Base-by-base conservation (phyloP, 2,888 invertebrate species). In the Ophion costatus region DNA sequence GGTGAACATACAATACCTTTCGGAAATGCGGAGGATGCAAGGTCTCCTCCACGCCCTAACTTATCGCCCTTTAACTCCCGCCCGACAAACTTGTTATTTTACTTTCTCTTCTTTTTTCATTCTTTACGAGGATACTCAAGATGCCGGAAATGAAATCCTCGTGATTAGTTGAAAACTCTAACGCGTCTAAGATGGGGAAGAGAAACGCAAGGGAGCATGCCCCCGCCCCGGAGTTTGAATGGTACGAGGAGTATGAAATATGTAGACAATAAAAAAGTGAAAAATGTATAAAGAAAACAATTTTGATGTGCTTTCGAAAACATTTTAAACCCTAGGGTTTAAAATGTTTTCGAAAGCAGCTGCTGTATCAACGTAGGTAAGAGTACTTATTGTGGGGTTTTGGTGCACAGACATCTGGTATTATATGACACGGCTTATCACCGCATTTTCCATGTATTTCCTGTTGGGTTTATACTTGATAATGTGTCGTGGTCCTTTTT, bases 111-210 rank as follows among this genome's bases (percentile, higher is more conserved):
- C 33, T 42, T 77, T 84, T 67, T 78, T 59, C 24, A 61, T 82
- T 90, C 89, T 90, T 90, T 89, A 89, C 88, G 90, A 90, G 90
- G 88, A 89, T 89, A 90, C 88, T 90, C 88, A 77, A 67, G n/a
- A 66, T 61, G 45, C 33, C 57, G 63, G n/a, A 66, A 69, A 69
- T 76, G 70, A 82, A 82, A 81, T 78, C 69, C 67, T 80, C 78
- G 69, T 29, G 63, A 74, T 84, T 70, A 59, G 61, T 83, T 79
- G 14, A 73, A 67, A 66, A 63, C 71, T 76, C 45, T 33, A 17
- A 42, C 7, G 45, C 51, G 42, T n/a, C n/a, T 10, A 59, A 11
- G 17, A 22, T 38, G 14, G 29, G 24, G 66, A 24, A 14, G 17
- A 51, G 51, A 51, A 17, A 51, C 2, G 2, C 17, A 51, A 56